Evolutionary conservation across 2,888 invertebrate species (phyloP).

Genomic region (Lasioglossum leucozonium): DNA sequence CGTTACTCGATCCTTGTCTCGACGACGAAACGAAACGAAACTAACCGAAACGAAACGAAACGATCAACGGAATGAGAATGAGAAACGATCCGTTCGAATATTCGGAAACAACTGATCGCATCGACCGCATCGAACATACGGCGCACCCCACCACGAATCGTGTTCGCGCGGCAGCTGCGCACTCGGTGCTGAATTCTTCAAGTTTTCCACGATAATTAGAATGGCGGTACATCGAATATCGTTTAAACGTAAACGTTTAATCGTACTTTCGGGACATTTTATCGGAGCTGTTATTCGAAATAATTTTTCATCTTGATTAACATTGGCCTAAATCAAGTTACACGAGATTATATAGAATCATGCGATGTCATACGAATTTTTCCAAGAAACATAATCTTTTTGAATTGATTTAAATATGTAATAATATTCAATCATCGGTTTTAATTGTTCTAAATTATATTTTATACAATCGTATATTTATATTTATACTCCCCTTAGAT

Average conservation of each 20-base stretch:
- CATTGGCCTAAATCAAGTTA: background rate
- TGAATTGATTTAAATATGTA: too few species aligned
- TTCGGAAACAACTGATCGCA: constrained; percentile 78
- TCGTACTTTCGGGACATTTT: background rate
- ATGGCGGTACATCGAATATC: background rate
- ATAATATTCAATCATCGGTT: too few species aligned
- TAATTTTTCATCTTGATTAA: background rate
- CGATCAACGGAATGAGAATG: background rate
- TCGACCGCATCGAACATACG: constrained; percentile 34
- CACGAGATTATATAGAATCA: background rate
- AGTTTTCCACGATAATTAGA: background rate
- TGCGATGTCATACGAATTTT: background rate
- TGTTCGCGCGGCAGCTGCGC: background rate
- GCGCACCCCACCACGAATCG: background rate
- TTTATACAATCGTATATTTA: too few species aligned
- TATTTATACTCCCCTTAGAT: too few species aligned
- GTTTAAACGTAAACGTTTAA: background rate
- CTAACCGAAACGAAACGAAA: background rate
- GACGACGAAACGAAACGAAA: constrained; percentile 5
- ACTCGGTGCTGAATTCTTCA: background rate
- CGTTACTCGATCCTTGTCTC: constrained; percentile 2
- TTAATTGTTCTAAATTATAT: too few species aligned
- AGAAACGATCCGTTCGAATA: constrained; percentile 26
- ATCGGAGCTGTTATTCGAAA: background rate
- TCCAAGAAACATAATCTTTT: background rate